phyloP scores from a whole-genome alignment of 1,140 invertebrate genomes.

The Dendroctonus valens region DNA sequence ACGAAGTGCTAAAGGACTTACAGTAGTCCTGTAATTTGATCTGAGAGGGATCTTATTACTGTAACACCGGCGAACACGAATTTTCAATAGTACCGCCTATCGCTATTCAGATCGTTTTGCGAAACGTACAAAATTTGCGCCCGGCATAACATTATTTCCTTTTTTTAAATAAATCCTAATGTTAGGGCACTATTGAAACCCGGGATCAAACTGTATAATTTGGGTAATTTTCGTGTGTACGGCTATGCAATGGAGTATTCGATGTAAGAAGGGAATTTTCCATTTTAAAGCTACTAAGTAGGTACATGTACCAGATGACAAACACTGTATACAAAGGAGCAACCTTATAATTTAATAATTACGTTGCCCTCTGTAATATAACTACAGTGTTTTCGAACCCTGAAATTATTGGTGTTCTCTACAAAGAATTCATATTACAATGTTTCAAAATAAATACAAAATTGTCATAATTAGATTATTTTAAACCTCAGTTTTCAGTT shows the following conservation, averaged over 20 bases:
- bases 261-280: conserved; percentile 1
- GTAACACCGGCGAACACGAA: conserved; percentile 25
- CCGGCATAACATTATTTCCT: conserved; percentile 21
- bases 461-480: no score
- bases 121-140: conserved; percentile 23
- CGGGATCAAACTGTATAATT: conserved; percentile 26
- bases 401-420: no score
- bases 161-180: conserved; percentile 30
- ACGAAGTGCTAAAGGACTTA: conserved; percentile 35
- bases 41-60: conserved; percentile 29
- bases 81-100: conserved; percentile 31
- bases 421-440: no score
- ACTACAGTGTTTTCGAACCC: no score
- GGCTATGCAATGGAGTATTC: conserved; percentile 11
- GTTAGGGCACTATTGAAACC: conserved; percentile 16
- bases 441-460: no score
- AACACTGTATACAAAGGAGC: not conserved
- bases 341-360: no score
- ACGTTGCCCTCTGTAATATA: no score
- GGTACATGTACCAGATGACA: conserved; percentile 18
- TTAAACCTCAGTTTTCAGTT: no score
- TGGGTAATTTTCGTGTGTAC: conserved; percentile 17
- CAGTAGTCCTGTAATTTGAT: conserved; percentile 36
- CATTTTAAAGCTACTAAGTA: conserved; percentile 6
- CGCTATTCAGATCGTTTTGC: conserved; percentile 21